A percentile compares a stretch with the other conserved stretches of the same genome.
These are phyloP conservation scores for Alaudala cheleensis DNA, from an alignment of 2,113 vertebrate species.

Conservation along the genomic window DNA sequence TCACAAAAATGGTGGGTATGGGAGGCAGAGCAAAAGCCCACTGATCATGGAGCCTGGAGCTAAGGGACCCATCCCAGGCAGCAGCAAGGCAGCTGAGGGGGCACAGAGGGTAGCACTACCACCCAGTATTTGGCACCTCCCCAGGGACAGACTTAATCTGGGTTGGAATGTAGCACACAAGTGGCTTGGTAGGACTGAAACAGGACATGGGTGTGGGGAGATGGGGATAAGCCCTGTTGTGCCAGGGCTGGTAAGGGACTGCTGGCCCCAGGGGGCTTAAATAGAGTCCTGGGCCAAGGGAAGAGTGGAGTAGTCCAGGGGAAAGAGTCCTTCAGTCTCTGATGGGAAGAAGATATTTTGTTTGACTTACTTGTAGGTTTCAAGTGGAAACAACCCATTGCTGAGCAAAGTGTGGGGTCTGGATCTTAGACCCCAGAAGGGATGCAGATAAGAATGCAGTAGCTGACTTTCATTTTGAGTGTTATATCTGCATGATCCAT, in stretches of 20 bases:
- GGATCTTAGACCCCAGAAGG: background rate
- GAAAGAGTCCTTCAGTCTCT: background rate
- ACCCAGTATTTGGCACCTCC: rapidly evolving
- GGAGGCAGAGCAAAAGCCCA: background rate
- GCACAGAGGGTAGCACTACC: background rate
- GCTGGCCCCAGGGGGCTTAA: background rate
- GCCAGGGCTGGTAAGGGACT: background rate
- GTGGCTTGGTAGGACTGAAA: background rate
- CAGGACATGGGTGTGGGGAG: background rate
- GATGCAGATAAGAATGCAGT: background rate
- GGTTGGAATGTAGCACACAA: rapidly evolving
- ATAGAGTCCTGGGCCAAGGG: background rate
- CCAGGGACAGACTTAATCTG: background rate
- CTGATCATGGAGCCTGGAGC: background rate
- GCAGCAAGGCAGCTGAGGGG: background rate
- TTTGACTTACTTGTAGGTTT: background rate
- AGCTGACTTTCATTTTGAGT: background rate
- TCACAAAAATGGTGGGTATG: background rate
- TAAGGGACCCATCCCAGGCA: background rate
- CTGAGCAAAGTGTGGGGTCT: rapidly evolving
- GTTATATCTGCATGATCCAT: background rate
- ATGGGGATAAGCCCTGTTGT: background rate
- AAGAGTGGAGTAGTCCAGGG: rapidly evolving
- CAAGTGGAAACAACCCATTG: background rate
- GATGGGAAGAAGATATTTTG: background rate